Conservation (phyloP, 2,888 invertebrate genomes). For the Ophioninae sp. region DNA sequence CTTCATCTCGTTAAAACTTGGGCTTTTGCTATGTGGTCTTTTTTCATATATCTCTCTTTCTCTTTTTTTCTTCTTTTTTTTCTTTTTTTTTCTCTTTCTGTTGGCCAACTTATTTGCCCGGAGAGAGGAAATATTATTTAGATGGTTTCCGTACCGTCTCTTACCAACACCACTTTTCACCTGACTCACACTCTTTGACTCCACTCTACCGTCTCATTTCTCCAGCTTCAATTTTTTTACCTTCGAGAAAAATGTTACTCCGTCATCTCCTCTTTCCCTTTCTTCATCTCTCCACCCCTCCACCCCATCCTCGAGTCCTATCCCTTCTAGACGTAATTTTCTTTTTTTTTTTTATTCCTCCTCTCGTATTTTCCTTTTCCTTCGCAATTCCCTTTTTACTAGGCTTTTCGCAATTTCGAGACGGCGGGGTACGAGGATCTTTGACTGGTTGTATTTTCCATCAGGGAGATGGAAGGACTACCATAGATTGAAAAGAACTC, state of each 20-base stretch:
- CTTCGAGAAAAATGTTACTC: conserved; percentile 4
- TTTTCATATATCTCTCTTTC: too few species aligned
- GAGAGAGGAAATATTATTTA: conserved; percentile 75
- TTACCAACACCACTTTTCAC: conserved; percentile 50
- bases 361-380: conserved; percentile 20
- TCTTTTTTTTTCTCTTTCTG: conserved; percentile 56
- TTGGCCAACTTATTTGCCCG: conserved; percentile 47
- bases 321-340: conserved; percentile 11
- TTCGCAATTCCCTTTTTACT: background rate
- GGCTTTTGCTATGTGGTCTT: conserved; percentile 50
- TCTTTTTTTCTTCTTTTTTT: conserved; percentile 53
- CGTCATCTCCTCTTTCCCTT: conserved; percentile 20
- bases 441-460: conserved; percentile 67
- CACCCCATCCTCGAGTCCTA: too few species aligned
- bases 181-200: conserved; percentile 2
- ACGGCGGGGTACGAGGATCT: conserved; percentile 36
- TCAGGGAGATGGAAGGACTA: conserved; percentile 51
- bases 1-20: conserved; percentile 77
- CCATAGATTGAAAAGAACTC: conserved; percentile 11
- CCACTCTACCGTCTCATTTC: conserved; percentile 11
- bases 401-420: conserved; percentile 16
- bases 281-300: conserved; percentile 17
- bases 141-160: conserved; percentile 71
- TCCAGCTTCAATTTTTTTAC: conserved; percentile 23
- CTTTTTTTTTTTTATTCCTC: background rate